phyloP scores from a whole-genome alignment of 2,797 vertebrate genomes.

The Malacoraja senta region DNA sequence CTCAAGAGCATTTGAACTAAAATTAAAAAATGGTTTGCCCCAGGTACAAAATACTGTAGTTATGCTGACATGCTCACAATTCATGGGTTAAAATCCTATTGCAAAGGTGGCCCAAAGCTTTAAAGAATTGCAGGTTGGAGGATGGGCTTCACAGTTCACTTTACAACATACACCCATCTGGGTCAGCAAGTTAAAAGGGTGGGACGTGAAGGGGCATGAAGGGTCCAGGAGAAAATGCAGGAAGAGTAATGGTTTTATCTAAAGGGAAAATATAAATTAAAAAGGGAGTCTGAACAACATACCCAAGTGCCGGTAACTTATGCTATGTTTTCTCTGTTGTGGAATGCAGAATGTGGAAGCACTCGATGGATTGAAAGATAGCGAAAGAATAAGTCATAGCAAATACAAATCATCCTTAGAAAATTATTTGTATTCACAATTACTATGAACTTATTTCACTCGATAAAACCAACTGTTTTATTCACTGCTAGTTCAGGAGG shows the following conservation, averaged over 20 bases:
- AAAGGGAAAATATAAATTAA: neutral
- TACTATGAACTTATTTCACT: neutral
- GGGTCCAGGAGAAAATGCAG: neutral
- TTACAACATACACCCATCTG: neutral
- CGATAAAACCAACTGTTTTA: neutral
- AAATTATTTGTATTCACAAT: neutral
- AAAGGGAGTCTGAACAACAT: neutral
- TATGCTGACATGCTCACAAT: neutral
- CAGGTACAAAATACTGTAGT: neutral
- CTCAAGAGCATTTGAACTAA: neutral
- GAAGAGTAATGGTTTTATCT: neutral
- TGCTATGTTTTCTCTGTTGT: neutral
- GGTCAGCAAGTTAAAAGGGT: neutral
- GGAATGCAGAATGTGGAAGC: neutral
- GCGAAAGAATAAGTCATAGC: neutral
- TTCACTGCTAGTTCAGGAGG: neutral
- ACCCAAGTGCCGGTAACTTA: neutral
- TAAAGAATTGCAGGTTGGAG: neutral
- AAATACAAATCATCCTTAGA: conserved; percentile 5
- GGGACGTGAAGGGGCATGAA: neutral
- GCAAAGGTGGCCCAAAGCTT: neutral
- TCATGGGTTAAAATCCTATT: neutral
- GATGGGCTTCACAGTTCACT: neutral
- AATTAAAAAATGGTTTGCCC: neutral
- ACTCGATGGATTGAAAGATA: neutral